phyloP scores from a whole-genome alignment of 2,888 invertebrate species.

The Xanthorhoe designata region DNA sequence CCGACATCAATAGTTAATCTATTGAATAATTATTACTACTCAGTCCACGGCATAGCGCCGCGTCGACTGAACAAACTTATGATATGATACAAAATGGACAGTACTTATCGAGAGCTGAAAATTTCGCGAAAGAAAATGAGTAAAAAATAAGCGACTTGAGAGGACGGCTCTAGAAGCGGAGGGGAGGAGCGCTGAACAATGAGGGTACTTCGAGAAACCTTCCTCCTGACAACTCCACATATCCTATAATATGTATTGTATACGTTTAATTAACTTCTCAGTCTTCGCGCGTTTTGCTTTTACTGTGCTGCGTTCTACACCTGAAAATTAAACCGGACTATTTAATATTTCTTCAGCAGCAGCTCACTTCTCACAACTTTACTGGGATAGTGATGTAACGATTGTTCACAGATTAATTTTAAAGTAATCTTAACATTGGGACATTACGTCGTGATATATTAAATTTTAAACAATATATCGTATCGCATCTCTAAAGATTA shows the following conservation, averaged over 20 bases:
- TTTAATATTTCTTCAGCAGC: conserved; percentile 42
- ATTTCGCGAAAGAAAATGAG: conserved; percentile 9
- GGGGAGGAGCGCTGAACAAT: background rate
- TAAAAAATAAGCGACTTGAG: conserved; percentile 1
- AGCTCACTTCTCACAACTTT: background rate
- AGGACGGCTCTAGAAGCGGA: conserved; percentile 14
- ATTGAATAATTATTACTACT: conserved; percentile 4
- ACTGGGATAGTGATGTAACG: background rate
- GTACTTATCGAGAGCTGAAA: background rate
- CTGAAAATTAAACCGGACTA: conserved; percentile 75
- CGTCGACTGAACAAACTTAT: conserved; percentile 9
- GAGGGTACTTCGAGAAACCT: conserved; percentile 5
- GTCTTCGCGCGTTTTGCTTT: conserved; percentile 65
- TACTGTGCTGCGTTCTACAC: conserved; percentile 68
- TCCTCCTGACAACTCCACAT: conserved; percentile 5
- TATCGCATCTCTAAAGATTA: background rate
- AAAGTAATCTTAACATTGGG: background rate
- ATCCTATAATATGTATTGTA: conserved; percentile 12
- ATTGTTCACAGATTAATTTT: background rate
- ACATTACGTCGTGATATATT: background rate
- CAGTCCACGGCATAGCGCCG: conserved; percentile 20
- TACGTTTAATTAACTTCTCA: conserved; percentile 48
- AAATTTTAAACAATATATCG: background rate
- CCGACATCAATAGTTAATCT: conserved; percentile 9
- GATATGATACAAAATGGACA: conserved; percentile 15